Evolutionary conservation across 2,797 vertebrate genomes (phyloP), one percentile per base, ranked within the genome.

Genomic region (Fistularia commersonii): DNA sequence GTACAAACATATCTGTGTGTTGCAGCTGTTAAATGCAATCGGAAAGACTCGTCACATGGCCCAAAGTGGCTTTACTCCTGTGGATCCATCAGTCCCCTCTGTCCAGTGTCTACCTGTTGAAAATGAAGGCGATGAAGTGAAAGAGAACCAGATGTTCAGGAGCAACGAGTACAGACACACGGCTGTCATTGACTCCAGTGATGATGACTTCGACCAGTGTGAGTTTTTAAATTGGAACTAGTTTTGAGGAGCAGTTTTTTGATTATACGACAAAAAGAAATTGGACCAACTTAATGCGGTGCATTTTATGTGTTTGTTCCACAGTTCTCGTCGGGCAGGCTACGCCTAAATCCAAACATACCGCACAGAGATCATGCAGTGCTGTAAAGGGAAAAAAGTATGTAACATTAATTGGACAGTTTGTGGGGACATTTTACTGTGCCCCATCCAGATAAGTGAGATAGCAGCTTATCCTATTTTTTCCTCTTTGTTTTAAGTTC

Each of bases 151-250:
- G 3, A 2, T 2, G 23, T 57, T 9, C 6, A 45, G 45, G 6
- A 41, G 33, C 35, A 50, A 36, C 8, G 0, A 9, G 6, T 77
- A 57, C 64, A 80, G 83, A 76, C 63, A 45, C 1, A 48, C 11
- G 8, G 41, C 10, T 45, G 12, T 44, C 10, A 58, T 38, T 5
- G 88, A 88, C 12, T 92, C 92, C 23, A 93, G 90, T 0, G 91
- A 91, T 14, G 92, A 90, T 0, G 88, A 93, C 3, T 90, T 86
- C 77, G 87, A 92, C 36, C 49, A 51, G 3, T 81, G 94, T 96
- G 77, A 90, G 93, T 90, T 8, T 31, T 31, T 32, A 0, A 8
- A 11, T 41, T 8, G n/a, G 8, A 45, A 13, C 11, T 40, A 13
- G 3, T 23, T 33, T 10, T 6, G 45, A 53, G 14, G 13, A 32